Evolutionary conservation across 2,888 invertebrate genomes (phyloP), one percentile per base, ranked within the genome.

Genomic region (Phorcus lineatus): DNA sequence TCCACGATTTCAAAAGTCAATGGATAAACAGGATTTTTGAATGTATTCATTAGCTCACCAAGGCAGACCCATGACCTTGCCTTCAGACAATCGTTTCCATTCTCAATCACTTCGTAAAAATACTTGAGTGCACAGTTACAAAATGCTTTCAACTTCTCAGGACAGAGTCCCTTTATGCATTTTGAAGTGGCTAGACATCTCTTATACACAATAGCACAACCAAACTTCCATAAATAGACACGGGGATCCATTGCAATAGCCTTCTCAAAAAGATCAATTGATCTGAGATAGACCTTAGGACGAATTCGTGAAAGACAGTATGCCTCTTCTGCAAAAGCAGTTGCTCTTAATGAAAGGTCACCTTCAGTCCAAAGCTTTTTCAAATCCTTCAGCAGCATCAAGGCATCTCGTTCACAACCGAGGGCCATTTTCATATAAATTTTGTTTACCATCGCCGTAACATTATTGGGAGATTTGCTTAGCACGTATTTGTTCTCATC

Each of bases 221-320:
- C 70, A 36, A 40, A 70, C 36, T 70, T 70, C 70, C 70, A 70
- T 11, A 70, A n/a, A 36, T 70, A 70, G 17, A 36, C 13, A 2
- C 40, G 17, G 1, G 70, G 40, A 40, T 4, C 17, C 19, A n/a
- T 11, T 7, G 9, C n/a, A 40, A 70, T 70, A 36, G 70, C 70
- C 13, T 70, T 40, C 36, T 70, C 40, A 70, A 31, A 70, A 70
- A 70, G 70, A 36, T 70, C 70, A 40, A 70, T 70, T 7, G 70
- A 31, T 70, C 19, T 36, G 17, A 70, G 19, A 40, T 70, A 70
- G n/a, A 70, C 9, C 19, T 17, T 31, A n/a, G 70, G 70, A 11
- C 36, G 31, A 3, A 70, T 70, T 9, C 70, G 36, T 16, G 70
- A 70, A 19, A 70, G 28, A 40, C 70, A 70, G 40, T 70, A 70